Conservation (phyloP, 2,888 invertebrate species). For the Tridacna crocea region DNA sequence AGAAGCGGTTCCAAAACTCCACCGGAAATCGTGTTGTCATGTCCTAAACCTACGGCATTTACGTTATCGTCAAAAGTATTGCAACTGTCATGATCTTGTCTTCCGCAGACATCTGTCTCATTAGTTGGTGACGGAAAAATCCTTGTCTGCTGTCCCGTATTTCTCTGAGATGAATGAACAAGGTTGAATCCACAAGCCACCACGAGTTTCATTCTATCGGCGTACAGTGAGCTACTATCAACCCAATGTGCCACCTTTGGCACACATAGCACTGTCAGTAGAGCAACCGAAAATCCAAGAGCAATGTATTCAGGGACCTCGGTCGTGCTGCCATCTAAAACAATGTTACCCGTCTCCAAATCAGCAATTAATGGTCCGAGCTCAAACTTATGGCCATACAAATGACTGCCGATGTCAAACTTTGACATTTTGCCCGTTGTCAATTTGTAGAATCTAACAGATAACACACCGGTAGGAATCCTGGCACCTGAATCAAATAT, state of each 20-base stretch:
- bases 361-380: conserved; percentile 70
- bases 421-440: conserved; percentile 54
- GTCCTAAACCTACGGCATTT: too few species aligned
- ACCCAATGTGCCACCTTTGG: conserved; percentile 77
- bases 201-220: too few species aligned
- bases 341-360: conserved; percentile 73
- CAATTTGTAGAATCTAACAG: conserved; percentile 74
- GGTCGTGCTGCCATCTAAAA: conserved; percentile 61
- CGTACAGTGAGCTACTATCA: too few species aligned
- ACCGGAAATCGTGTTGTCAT: too few species aligned
- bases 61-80: too few species aligned
- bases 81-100: too few species aligned
- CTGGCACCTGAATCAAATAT: conserved; percentile 64
- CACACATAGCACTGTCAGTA: conserved; percentile 85
- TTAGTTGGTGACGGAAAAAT: too few species aligned
- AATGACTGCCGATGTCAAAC: conserved; percentile 64
- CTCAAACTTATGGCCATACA: conserved; percentile 59
- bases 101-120: too few species aligned
- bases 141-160: too few species aligned
- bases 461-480: conserved; percentile 79
- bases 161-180: too few species aligned
- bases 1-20: too few species aligned
- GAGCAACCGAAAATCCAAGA: conserved; percentile 84
- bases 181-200: too few species aligned
- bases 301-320: conserved; percentile 85